Conservation (phyloP, 2,888 invertebrate species). For the Auanema sp. region DNA sequence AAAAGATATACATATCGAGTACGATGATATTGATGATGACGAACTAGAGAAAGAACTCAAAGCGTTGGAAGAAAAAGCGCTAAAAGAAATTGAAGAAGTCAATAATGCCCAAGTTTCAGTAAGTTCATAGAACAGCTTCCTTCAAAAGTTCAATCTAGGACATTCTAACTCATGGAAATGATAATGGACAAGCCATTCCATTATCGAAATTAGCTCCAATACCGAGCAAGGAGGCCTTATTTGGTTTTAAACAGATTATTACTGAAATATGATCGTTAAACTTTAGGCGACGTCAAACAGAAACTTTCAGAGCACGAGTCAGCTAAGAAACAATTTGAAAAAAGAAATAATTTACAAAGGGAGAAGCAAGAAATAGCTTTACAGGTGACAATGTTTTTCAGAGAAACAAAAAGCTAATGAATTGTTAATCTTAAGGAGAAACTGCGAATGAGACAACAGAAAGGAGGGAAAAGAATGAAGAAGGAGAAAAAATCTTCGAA, state of each 20-base stretch:
- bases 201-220: slow-evolving; percentile 67
- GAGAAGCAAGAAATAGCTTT: slow-evolving; percentile 58
- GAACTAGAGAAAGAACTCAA: slow-evolving; percentile 61
- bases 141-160: slow-evolving; percentile 27
- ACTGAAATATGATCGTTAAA: neutral
- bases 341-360: slow-evolving; percentile 50
- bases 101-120: slow-evolving; percentile 48
- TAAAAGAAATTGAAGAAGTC: slow-evolving; percentile 57
- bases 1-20: slow-evolving; percentile 59
- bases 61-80: slow-evolving; percentile 62
- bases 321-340: slow-evolving; percentile 53
- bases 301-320: slow-evolving; percentile 56
- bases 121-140: slow-evolving; percentile 7
- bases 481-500: slow-evolving; percentile 6
- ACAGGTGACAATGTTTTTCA: slow-evolving; percentile 31
- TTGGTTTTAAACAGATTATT: slow-evolving; percentile 63
- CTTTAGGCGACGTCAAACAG: slow-evolving; percentile 58
- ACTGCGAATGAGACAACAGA: slow-evolving; percentile 51
- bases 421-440: slow-evolving; percentile 40
- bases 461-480: slow-evolving; percentile 34
- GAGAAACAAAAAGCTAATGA: slow-evolving; percentile 5
- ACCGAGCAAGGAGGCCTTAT: slow-evolving; percentile 67
- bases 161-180: slow-evolving; percentile 54
- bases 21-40: slow-evolving; percentile 61
- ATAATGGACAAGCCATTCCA: slow-evolving; percentile 60